Percentiles rank a stretch among this genome's conserved stretches.
phyloP scores from a whole-genome alignment of 1,140 invertebrate species.

The Drosophila asahinai region DNA sequence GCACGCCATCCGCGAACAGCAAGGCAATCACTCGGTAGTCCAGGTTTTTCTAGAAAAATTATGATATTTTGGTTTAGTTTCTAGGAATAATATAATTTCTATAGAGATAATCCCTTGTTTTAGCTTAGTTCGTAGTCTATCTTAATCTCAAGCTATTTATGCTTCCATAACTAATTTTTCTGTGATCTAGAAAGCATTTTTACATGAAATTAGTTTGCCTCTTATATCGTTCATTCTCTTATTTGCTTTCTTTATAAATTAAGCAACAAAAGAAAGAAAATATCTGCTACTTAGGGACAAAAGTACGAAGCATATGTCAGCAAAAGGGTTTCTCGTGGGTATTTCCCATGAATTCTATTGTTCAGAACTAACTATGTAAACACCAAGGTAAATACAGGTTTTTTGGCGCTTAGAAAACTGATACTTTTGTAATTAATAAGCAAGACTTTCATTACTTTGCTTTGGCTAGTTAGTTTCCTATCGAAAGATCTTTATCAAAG shows the following conservation, averaged over 20 bases:
- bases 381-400: constrained; percentile 3
- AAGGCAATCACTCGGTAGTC: constrained; percentile 88
- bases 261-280: too few species aligned
- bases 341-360: background rate
- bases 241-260: too few species aligned
- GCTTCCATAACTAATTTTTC: too few species aligned
- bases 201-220: too few species aligned
- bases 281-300: background rate
- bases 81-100: background rate
- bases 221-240: too few species aligned
- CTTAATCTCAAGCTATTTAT: too few species aligned
- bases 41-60: constrained; percentile 85
- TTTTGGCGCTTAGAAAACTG: background rate
- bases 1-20: constrained; percentile 92
- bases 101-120: background rate
- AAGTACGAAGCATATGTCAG: background rate
- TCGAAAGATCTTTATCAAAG: constrained; percentile 4
- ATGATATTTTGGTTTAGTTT: too few species aligned
- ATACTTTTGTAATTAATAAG: too few species aligned
- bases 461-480: background rate
- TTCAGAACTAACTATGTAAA: background rate
- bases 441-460: too few species aligned
- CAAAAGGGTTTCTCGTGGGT: background rate
- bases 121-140: too few species aligned
- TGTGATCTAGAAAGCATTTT: too few species aligned